Evolutionary conservation across 2,113 vertebrate species (phyloP).

Genomic region (Indicator indicator): DNA sequence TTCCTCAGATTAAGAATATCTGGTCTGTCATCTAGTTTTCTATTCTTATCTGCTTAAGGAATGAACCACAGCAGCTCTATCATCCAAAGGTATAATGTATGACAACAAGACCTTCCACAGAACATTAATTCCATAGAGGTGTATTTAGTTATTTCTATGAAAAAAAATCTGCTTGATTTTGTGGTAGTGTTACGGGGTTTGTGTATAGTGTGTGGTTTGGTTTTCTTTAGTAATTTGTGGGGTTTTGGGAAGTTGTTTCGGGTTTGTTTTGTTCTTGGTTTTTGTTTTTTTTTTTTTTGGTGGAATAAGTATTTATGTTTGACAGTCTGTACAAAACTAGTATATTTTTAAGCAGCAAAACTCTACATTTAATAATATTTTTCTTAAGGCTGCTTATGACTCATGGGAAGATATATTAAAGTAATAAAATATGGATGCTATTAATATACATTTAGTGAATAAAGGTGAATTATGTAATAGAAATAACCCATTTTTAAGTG

Average conservation of each 20-base stretch:
- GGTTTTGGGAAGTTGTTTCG: not conserved
- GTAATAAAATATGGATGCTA: not conserved
- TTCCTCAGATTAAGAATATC: not conserved
- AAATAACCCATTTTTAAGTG: not conserved
- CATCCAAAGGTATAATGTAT: not conserved
- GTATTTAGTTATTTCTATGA: not conserved
- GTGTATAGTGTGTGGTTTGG: not conserved
- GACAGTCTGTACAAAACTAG: not conserved
- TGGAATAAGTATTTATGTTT: not conserved
- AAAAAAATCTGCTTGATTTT: not conserved
- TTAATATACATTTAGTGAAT: not conserved
- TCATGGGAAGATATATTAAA: not conserved
- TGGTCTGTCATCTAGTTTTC: not conserved
- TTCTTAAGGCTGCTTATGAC: not conserved
- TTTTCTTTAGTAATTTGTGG: not conserved
- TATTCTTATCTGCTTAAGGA: not conserved
- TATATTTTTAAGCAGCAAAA: not conserved
- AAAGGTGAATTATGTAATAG: not conserved
- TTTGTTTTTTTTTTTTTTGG: not conserved
- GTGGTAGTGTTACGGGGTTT: not conserved
- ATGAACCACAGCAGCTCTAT: not conserved
- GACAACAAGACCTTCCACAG: slow-evolving; percentile 4
- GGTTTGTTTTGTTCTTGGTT: accelerated
- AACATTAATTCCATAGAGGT: not conserved
- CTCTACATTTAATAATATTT: not conserved